Conservation (phyloP, 2,113 vertebrate genomes). For the Brachionichthys hirsutus region DNA sequence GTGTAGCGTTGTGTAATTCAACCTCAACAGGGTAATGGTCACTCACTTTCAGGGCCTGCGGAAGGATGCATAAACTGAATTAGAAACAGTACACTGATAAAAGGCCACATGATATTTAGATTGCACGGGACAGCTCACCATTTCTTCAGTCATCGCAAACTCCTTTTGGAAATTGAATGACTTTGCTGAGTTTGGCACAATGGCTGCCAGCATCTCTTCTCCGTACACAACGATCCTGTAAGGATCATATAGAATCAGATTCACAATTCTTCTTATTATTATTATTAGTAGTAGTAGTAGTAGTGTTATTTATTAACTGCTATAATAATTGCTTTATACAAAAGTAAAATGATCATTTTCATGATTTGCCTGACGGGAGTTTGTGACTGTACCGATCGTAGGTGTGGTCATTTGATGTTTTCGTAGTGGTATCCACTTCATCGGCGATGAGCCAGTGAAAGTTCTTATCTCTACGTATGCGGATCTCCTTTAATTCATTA, state of each 20-base stretch:
- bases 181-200: slow-evolving; percentile 73
- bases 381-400: slow-evolving; percentile 64
- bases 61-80: background rate
- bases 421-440: slow-evolving; percentile 72
- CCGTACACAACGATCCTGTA: slow-evolving; percentile 82
- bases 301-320: no score
- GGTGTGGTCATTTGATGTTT: slow-evolving; percentile 56
- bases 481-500: slow-evolving; percentile 57
- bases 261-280: background rate
- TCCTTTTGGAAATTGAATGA: slow-evolving; percentile 77
- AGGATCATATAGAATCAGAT: no score
- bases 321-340: background rate
- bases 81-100: background rate
- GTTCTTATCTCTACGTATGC: slow-evolving; percentile 57
- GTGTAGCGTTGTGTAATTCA: slow-evolving; percentile 21
- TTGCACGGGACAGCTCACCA: slow-evolving; percentile 42
- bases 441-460: slow-evolving; percentile 77
- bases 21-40: slow-evolving; percentile 70
- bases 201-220: slow-evolving; percentile 55
- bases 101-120: background rate
- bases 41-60: slow-evolving; percentile 66
- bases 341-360: no score
- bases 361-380: no score
- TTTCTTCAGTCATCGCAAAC: slow-evolving; percentile 62
- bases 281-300: no score